Base-by-base conservation (phyloP, 2,113 vertebrate genomes). In the Sterrhoptilus dennistouni region DNA sequence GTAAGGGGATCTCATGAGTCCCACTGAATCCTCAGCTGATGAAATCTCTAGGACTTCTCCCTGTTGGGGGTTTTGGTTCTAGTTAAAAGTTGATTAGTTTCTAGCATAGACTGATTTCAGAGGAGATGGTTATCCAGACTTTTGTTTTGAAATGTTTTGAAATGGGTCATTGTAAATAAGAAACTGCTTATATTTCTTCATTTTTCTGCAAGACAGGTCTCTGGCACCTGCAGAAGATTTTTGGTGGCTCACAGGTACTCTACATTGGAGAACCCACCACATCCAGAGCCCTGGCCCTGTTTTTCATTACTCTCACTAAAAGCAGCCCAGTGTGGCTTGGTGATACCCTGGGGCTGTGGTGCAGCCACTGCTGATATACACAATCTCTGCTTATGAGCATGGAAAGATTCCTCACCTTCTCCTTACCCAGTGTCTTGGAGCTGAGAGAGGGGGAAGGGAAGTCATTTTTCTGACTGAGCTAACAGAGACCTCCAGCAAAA, bases 401-500 rank as follows among this genome's bases (percentile, higher is more conserved):
- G 70, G 52, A 86, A 83, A 71, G 60, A 64, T 81, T 66, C 64
- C 76, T 93, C 28, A 5, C 75, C 74, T 95, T 72, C 52, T 76
- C 35, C 52, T 63, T 38, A 14, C 35, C 45, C 27, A 31, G 38
- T 23, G 78, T 81, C 47, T 69, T n/a, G 22, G 69, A 78, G 60
- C 79, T 78, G 57, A 75, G 45, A 15, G 59, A 64, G 85, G 79
- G 68, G 88, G 65, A 63, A 74, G 92, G 90, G 88, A 83, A 89
- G 28, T 40, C 0, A 25, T 57, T 89, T 81, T 90, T 88, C 63
- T 77, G 69, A 49, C 23, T 59, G 49, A 94, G 72, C 56, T 87
- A 60, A 66, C 13, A 59, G 59, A 75, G 29, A 78, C 94, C 91
- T 91, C 84, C 44, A 87, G 91, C 71, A 91, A 87, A 96, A 93